phyloP scores from a whole-genome alignment of 2,888 invertebrate species.

The Acrobasis suavella region DNA sequence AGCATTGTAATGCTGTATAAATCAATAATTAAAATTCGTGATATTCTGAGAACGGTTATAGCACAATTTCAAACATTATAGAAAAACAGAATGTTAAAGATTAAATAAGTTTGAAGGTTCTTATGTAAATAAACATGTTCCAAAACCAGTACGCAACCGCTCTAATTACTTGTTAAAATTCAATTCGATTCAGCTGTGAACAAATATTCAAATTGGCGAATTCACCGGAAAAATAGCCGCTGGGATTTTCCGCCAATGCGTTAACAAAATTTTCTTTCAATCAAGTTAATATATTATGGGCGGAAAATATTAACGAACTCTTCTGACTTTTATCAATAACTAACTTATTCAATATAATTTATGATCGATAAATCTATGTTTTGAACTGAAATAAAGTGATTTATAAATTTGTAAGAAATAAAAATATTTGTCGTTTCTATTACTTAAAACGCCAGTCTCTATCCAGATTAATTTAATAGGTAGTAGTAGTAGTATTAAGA shows the following conservation, averaged over 20 bases:
- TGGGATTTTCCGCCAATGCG: constrained; percentile 21
- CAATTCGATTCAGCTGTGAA: constrained; percentile 28
- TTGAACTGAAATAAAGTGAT: too few species aligned
- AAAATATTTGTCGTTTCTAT: too few species aligned
- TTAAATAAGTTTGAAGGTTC: not conserved
- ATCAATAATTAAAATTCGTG: too few species aligned
- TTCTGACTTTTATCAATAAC: not conserved
- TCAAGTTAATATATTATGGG: not conserved
- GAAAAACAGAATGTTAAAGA: not conserved
- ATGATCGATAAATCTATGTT: too few species aligned
- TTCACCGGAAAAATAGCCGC: constrained; percentile 27
- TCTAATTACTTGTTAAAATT: constrained; percentile 28
- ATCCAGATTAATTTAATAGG: too few species aligned
- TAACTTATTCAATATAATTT: constrained; percentile 41
- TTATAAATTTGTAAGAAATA: too few species aligned
- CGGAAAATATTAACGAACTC: not conserved
- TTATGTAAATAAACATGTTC: not conserved
- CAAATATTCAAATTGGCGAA: constrained; percentile 30
- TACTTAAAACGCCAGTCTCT: too few species aligned
- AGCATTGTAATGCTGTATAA: too few species aligned
- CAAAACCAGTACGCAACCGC: not conserved
- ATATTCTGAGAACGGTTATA: too few species aligned
- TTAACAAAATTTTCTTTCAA: constrained; percentile 24
- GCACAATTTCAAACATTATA: too few species aligned
- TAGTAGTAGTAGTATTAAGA: too few species aligned